Percentiles rank a stretch among this genome's conserved stretches.
Conservation (phyloP, 2,113 vertebrate species). For the Passer montanus region DNA sequence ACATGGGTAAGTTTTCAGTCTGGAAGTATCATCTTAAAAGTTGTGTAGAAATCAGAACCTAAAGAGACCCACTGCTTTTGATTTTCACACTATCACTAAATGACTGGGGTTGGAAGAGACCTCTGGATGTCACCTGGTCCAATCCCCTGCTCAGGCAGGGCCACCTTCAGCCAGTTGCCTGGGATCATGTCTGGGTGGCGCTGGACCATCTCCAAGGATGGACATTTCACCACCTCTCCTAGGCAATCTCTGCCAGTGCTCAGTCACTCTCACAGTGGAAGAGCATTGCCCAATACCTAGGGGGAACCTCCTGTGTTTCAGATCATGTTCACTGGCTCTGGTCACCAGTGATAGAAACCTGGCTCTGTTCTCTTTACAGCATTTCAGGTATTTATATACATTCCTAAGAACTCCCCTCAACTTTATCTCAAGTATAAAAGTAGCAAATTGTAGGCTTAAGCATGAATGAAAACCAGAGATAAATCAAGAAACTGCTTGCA, state of each 20-base stretch:
- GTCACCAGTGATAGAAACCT: background rate
- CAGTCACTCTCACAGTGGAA: background rate
- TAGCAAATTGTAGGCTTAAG: background rate
- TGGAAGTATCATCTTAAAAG: background rate
- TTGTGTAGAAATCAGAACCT: background rate
- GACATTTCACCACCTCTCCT: background rate
- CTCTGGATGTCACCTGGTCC: background rate
- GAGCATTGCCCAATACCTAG: fast-evolving
- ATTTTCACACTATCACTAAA: background rate
- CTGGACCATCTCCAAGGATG: background rate
- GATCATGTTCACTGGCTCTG: background rate
- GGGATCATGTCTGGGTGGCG: background rate
- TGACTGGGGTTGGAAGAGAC: background rate
- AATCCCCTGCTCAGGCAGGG: background rate
- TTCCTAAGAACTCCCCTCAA: background rate
- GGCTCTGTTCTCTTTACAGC: background rate
- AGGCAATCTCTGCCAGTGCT: background rate
- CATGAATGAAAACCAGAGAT: background rate
- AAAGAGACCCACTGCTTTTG: background rate
- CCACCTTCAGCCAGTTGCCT: background rate
- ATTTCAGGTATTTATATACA: background rate
- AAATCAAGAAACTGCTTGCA: background rate
- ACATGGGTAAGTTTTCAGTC: background rate
- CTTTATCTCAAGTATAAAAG: background rate
- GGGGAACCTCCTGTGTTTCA: background rate